Percentiles rank a stretch among this genome's conserved stretches.
phyloP scores from a whole-genome alignment of 1,140 invertebrate species.

The Panulirus ornatus region DNA sequence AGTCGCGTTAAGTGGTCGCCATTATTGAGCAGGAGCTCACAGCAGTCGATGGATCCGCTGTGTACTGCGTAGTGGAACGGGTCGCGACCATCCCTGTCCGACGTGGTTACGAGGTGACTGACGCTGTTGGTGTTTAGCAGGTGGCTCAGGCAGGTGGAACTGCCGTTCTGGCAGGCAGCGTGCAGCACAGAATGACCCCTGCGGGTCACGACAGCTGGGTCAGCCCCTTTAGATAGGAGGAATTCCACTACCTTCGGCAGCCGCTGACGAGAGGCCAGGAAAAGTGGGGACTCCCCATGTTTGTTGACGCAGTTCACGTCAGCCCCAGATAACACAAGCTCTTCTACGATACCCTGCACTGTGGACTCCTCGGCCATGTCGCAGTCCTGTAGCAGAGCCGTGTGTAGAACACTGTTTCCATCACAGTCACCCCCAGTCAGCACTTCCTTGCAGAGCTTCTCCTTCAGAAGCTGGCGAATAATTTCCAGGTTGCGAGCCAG shows the following conservation, averaged over 20 bases:
- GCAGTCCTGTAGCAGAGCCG: conserved; percentile 29
- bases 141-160: conserved; percentile 37
- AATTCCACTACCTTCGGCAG: conserved; percentile 50
- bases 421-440: conserved; percentile 14
- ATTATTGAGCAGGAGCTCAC: conserved; percentile 63
- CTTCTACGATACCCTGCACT: conserved; percentile 13
- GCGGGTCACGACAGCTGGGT: conserved; percentile 42
- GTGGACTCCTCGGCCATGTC: conserved; percentile 31
- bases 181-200: conserved; percentile 60
- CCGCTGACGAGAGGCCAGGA: conserved; percentile 46
- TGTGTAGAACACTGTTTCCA: conserved; percentile 56
- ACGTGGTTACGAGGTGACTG: conserved; percentile 14
- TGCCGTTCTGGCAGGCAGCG: conserved; percentile 59
- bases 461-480: conserved; percentile 17
- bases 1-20: conserved; percentile 71
- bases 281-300: conserved; percentile 49
- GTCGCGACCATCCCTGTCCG: conserved; percentile 48
- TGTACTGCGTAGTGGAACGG: conserved; percentile 69
- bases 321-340: conserved; percentile 37
- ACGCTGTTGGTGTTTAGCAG: conserved; percentile 43
- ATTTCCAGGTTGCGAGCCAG: conserved; percentile 35
- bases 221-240: conserved; percentile 41
- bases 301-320: conserved; percentile 49
- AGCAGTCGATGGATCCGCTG: conserved; percentile 70
- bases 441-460: conserved; percentile 2